Evolutionary conservation across 2,888 invertebrate species (phyloP), one percentile per base, ranked within the genome.

Genomic region (Drosophila longiperda): DNA sequence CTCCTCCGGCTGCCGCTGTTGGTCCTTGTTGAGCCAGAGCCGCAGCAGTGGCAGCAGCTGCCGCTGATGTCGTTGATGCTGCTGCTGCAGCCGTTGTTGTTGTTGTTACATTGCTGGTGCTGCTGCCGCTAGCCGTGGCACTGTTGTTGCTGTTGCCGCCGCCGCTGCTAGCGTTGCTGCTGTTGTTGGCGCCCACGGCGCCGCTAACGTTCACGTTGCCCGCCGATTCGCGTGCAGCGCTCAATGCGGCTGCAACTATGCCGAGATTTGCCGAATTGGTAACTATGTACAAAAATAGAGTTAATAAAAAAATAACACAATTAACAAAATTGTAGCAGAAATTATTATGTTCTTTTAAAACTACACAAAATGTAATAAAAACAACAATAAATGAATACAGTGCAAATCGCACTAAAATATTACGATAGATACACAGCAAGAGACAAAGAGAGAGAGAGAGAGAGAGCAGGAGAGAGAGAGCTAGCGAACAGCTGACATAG

Each of bases 221-320:
- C 33, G 61, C 72, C 23, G 75, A 70, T 53, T 81, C 80, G 54
- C 88, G 79, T 23, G 86, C 82, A 60, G 90, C 90, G 80, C 73
- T 89, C 66, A 91, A 78, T 42, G 87, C 84, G 65, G 89, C 91
- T 52, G 90, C 85, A 65, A 92, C 87, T 45, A 81, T 87, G 85
- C 85, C 81, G 20, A 87, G 75, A 74, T 82, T 90, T 48, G 87
- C 80, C 32, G 90, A 83, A 59, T 69, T 88, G 48, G 75, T 23
- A 74, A 83, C 87, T 87, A 62, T 50, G 29, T 6, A 17, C n/a
- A 49, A 40, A 58, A 26, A 33, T 4, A 64, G 32, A 58, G n/a
- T 23, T 42, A 5, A 42, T 20, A 45, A 23, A 38, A 11, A 12
- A 33, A 67, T 23, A 34, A 45, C 38, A 50, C 29, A 63, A 42